Evolutionary conservation across 2,797 vertebrate species (phyloP).

Genomic region (Rhinoraja longicauda): DNA sequence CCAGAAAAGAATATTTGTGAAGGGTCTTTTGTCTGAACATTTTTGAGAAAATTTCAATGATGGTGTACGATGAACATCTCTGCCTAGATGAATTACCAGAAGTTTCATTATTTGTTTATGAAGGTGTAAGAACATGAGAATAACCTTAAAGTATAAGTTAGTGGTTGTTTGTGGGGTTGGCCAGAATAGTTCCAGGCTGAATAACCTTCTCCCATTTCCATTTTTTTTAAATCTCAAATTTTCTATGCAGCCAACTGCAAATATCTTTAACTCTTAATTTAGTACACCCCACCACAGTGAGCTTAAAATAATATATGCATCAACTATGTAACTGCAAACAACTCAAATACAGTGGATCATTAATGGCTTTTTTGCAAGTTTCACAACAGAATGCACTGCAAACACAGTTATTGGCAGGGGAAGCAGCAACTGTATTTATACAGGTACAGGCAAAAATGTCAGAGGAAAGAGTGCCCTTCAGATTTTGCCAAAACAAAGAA

Average conservation of each 20-base stretch:
- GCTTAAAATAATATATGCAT: neutral
- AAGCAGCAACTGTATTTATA: neutral
- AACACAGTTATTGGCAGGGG: neutral
- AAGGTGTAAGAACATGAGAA: neutral
- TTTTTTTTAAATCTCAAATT: neutral
- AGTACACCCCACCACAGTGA: neutral
- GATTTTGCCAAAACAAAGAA: conserved; percentile 26
- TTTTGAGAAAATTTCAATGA: too few species aligned
- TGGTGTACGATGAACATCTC: neutral
- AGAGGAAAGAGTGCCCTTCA: conserved; percentile 16
- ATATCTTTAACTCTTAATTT: neutral
- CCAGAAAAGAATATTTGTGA: neutral
- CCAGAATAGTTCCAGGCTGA: neutral
- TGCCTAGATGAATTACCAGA: neutral
- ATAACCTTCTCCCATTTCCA: neutral
- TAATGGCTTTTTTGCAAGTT: neutral
- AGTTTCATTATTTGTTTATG: neutral
- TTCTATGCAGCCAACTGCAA: too few species aligned
- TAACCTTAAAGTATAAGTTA: neutral
- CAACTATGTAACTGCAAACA: neutral
- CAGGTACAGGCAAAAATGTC: neutral
- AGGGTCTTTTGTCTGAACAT: too few species aligned
- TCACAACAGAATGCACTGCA: neutral
- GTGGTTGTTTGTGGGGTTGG: neutral
- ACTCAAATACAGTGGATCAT: neutral